Percentiles rank a stretch among this genome's conserved stretches.
Conservation (phyloP, 2,113 vertebrate species). For the Spea bombifrons region DNA sequence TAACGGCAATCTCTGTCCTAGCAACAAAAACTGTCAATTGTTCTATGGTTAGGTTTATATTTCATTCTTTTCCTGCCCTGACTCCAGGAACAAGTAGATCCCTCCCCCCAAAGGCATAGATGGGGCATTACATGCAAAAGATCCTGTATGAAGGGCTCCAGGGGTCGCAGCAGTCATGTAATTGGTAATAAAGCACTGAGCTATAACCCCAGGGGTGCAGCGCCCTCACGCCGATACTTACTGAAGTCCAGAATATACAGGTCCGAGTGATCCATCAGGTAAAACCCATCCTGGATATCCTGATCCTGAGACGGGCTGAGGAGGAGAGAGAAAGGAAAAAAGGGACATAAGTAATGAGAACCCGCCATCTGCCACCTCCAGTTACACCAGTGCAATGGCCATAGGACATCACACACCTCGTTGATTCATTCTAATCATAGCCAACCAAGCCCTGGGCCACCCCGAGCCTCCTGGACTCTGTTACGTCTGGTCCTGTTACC, state of each 20-base stretch:
- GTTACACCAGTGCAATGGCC: neutral
- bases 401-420: neutral
- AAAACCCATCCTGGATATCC: constrained; percentile 95
- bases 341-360: neutral
- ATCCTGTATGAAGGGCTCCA: too few species aligned
- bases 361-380: neutral
- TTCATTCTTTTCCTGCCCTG: too few species aligned
- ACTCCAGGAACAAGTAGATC: too few species aligned
- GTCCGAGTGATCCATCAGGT: constrained; percentile 99
- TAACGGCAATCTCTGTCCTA: too few species aligned
- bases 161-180: too few species aligned
- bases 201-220: too few species aligned
- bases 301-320: constrained; percentile 92
- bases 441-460: neutral
- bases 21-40: too few species aligned
- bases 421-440: neutral
- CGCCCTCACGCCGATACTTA: constrained; percentile 65
- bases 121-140: too few species aligned
- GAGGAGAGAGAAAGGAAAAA: neutral
- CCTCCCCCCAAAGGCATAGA: too few species aligned
- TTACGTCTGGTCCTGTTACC: neutral
- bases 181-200: too few species aligned
- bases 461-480: neutral
- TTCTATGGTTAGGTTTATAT: too few species aligned
- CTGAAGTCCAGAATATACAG: constrained; percentile 97